Evolutionary conservation across 2,113 vertebrate genomes (phyloP), one percentile per base, ranked within the genome.

Genomic region (Recurvirostra avosetta): DNA sequence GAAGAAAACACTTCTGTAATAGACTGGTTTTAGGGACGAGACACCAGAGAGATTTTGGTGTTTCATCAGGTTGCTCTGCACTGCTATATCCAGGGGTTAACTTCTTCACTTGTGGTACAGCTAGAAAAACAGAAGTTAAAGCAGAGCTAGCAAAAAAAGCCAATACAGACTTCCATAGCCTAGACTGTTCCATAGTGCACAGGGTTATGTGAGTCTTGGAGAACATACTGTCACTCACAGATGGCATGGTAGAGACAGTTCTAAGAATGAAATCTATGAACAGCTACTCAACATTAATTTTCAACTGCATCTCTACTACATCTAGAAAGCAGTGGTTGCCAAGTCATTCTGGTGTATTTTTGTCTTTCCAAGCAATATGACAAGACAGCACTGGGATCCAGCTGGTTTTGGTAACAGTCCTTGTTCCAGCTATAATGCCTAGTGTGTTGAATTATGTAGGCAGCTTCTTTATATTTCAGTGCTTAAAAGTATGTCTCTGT

Each of bases 311-410:
- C 58, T 78, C 52, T 73, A 72, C 72, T 84, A 71, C 62, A 75
- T 75, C 80, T 61, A 89, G 32, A 79, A 72, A 89, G 76, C 53
- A 87, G 29, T 11, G 18, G 61, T 20, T 96, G 86, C 83, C 92
- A 95, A 87, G 32, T 89, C 62, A 89, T 87, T 89, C 58, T 43
- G 38, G n/a, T 82, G 12, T 58, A 92, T 91, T 97, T 94, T 96
- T 92, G 68, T 72, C 77, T 80, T 55, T 77, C 72, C 58, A 87
- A 94, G 76, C 73, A 88, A 52, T 78, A 68, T 41, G 81, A 71
- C 82, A 89, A 68, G 49, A 63, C 21, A 93, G 72, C 2, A 2
- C 49, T 53, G 38, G 30, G 56, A 97, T 58, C 49, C 68, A 92
- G 83, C 52, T 85, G 86, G 70, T 91, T 95, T 85, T 58, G 80